Conservation (phyloP, 2,113 vertebrate species). For the Aptenodytes patagonicus region DNA sequence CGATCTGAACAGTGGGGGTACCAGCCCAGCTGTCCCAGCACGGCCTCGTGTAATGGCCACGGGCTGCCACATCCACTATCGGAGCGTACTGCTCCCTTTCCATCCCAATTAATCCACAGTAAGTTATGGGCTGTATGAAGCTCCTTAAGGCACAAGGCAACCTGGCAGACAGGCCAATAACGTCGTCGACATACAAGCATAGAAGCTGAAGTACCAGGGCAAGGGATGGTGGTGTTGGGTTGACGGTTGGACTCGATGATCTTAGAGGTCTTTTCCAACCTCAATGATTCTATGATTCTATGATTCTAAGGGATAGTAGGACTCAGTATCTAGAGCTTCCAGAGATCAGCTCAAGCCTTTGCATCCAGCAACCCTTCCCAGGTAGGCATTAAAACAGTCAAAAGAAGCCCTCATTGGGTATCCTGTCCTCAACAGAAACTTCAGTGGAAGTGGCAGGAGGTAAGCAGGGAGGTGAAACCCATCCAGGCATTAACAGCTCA, state of each 20-base stretch:
- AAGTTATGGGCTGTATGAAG: neutral
- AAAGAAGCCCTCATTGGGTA: neutral
- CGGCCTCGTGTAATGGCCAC: accelerated
- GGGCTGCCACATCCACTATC: neutral
- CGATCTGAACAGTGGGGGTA: neutral
- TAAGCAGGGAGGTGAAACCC: neutral
- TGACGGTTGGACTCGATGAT: too few species aligned
- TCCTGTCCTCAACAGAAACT: neutral
- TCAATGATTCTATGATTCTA: too few species aligned
- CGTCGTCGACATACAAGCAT: neutral
- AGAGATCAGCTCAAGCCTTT: neutral
- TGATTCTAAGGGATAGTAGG: neutral
- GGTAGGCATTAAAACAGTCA: neutral
- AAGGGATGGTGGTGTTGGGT: too few species aligned
- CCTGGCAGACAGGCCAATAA: neutral
- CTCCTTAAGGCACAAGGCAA: neutral
- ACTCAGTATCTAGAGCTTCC: neutral
- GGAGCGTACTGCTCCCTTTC: neutral
- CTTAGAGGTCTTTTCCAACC: too few species aligned
- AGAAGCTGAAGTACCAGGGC: neutral
- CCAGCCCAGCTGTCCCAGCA: neutral
- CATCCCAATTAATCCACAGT: neutral
- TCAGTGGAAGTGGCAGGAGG: neutral
- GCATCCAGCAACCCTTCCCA: neutral
- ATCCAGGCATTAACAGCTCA: neutral